Evolutionary conservation across 92 coral and sea anemone species (phyloP).

Genomic region (Micromussa lordhowensis): DNA sequence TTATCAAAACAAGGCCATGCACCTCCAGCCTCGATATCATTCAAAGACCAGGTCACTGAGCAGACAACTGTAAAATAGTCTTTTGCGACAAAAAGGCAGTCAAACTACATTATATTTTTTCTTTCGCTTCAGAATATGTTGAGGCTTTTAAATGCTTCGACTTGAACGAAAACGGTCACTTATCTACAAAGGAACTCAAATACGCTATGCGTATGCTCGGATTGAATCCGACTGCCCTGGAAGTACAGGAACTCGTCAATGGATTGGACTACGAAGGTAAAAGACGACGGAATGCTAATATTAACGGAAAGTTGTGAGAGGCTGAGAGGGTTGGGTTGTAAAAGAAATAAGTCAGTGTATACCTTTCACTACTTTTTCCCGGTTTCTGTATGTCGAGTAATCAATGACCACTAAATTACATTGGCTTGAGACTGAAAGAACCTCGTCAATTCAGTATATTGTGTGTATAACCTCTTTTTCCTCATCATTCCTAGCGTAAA

Average conservation of each 20-base stretch:
- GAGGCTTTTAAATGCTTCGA: slow-evolving; percentile 22
- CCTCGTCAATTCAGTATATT: no score
- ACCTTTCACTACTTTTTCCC: no score
- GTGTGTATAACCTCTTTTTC: no score
- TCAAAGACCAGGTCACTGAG: no score
- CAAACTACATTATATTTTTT: not conserved
- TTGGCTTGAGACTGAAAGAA: no score
- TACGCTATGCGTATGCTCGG: slow-evolving; percentile 19
- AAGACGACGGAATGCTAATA: not conserved
- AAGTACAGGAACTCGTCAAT: slow-evolving; percentile 24
- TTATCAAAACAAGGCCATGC: no score
- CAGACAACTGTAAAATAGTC: no score
- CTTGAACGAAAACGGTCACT: slow-evolving; percentile 10
- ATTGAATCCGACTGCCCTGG: not conserved
- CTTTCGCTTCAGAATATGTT: not conserved
- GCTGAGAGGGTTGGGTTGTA: not conserved
- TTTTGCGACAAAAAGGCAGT: not conserved
- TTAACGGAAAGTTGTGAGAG: not conserved
- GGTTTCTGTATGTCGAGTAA: no score
- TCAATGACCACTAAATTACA: no score
- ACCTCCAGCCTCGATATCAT: no score
- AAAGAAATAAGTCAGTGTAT: no score
- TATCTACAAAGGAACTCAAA: slow-evolving; percentile 14
- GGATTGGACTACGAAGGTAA: slow-evolving; percentile 6
- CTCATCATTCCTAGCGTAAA: no score